Percentiles rank a stretch among this genome's conserved stretches.
Evolutionary conservation across 2,113 vertebrate species (phyloP).

Genomic region (Physeter macrocephalus): DNA sequence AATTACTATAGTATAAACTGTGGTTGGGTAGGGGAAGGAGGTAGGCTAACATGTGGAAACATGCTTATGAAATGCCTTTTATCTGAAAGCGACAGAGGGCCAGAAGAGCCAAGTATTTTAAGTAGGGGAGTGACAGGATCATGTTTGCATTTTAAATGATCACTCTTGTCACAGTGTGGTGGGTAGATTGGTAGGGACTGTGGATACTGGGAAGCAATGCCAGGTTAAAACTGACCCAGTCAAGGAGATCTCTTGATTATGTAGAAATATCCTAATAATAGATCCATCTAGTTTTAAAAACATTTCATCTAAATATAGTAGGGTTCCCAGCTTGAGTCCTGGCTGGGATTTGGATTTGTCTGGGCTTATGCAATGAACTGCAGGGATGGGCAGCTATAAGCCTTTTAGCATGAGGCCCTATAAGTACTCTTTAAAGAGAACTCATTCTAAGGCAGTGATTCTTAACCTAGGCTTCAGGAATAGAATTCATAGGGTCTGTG

Average conservation of each 20-base stretch:
- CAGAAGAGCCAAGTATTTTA: not conserved
- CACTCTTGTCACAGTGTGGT: not conserved
- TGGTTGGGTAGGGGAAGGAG: not conserved
- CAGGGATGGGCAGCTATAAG: not conserved
- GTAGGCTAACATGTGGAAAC: not conserved
- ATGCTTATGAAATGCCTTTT: not conserved
- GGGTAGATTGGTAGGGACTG: not conserved
- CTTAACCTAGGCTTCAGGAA: not conserved
- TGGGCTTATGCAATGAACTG: not conserved
- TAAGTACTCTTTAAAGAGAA: not conserved
- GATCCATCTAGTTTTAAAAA: not conserved
- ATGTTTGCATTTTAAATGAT: constrained; percentile 26
- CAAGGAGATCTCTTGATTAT: constrained; percentile 25
- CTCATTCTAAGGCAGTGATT: not conserved
- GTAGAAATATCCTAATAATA: not conserved
- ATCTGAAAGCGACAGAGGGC: not conserved
- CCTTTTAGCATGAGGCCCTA: not conserved
- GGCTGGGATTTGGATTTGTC: not conserved
- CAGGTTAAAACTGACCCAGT: not conserved
- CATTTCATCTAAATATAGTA: not conserved
- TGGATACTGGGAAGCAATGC: not conserved
- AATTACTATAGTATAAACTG: not conserved
- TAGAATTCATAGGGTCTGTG: not conserved
- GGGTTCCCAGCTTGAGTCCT: not conserved
- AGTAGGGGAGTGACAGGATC: not conserved